Conservation (phyloP, 2,888 invertebrate species). For the Drosophila diplacantha region DNA sequence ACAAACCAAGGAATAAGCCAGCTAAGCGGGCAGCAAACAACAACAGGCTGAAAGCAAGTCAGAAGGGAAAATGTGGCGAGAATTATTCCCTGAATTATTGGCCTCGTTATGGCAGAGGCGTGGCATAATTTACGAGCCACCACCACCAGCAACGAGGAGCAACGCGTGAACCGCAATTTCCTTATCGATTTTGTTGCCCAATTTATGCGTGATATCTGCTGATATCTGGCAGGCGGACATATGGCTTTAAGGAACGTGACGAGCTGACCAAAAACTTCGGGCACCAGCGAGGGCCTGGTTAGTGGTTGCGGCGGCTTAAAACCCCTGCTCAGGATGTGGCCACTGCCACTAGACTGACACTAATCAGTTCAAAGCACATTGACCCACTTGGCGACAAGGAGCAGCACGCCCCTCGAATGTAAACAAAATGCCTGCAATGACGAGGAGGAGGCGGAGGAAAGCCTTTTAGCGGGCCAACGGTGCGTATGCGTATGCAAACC, state of each 20-base stretch:
- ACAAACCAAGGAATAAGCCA: conserved; percentile 1
- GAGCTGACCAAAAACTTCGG: conserved; percentile 21
- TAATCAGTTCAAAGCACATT: conserved; percentile 71
- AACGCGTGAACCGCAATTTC: conserved; percentile 19
- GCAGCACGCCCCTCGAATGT: conserved; percentile 34
- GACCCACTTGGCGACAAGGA: conserved; percentile 53
- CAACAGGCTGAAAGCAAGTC: conserved; percentile 39
- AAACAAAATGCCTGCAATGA: conserved; percentile 33
- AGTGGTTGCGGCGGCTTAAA: conserved; percentile 19
- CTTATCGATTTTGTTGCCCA: conserved; percentile 45
- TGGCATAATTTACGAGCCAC: conserved; percentile 62
- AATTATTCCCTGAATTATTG: conserved; percentile 69
- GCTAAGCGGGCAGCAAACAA: not conserved
- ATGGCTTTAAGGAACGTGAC: conserved; percentile 46
- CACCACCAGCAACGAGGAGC: not conserved
- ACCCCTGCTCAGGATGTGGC: conserved; percentile 16
- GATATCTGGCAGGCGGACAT: conserved; percentile 30
- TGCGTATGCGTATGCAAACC: conserved; percentile 52
- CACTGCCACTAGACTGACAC: conserved; percentile 40
- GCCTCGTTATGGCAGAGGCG: conserved; percentile 63
- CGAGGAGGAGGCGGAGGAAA: conserved; percentile 8
- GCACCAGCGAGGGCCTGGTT: not conserved
- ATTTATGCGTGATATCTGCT: conserved; percentile 42
- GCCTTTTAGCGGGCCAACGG: conserved; percentile 37
- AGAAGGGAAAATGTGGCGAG: conserved; percentile 57